These are phyloP conservation scores for Hirundo rustica DNA, from an alignment of 2,797 vertebrate genomes.

Conservation along the genomic window DNA sequence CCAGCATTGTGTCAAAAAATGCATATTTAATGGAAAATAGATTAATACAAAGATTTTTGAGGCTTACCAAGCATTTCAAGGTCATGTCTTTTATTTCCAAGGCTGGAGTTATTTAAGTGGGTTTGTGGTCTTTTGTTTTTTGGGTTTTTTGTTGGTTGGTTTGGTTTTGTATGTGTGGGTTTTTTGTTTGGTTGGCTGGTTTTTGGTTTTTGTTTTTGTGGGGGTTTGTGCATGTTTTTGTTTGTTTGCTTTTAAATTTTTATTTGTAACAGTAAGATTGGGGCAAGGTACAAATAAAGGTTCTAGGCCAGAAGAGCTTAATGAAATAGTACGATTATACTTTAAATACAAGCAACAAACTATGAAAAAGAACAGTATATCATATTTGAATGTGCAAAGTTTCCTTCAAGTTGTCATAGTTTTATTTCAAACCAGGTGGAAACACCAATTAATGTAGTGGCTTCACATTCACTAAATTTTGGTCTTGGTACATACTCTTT, in stretches of 20 bases:
- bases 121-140: too few species aligned
- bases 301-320: not conserved
- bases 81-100: not conserved
- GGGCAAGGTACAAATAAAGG: not conserved
- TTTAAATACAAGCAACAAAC: not conserved
- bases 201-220: too few species aligned
- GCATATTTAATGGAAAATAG: not conserved
- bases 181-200: too few species aligned
- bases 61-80: not conserved
- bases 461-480: too few species aligned
- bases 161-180: too few species aligned
- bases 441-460: too few species aligned
- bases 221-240: too few species aligned
- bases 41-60: not conserved
- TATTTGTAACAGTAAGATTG: not conserved
- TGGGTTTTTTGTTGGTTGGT: too few species aligned
- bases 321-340: not conserved
- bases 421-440: too few species aligned
- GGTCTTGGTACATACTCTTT: too few species aligned
- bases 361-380: not conserved
- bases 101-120: accelerated
- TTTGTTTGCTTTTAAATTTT: not conserved
- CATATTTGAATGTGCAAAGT: not conserved
- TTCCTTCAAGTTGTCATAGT: not conserved
- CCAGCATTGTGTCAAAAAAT: not conserved